Evolutionary conservation across 1,140 invertebrate genomes (phyloP).

Genomic region (Hyles vespertilio): DNA sequence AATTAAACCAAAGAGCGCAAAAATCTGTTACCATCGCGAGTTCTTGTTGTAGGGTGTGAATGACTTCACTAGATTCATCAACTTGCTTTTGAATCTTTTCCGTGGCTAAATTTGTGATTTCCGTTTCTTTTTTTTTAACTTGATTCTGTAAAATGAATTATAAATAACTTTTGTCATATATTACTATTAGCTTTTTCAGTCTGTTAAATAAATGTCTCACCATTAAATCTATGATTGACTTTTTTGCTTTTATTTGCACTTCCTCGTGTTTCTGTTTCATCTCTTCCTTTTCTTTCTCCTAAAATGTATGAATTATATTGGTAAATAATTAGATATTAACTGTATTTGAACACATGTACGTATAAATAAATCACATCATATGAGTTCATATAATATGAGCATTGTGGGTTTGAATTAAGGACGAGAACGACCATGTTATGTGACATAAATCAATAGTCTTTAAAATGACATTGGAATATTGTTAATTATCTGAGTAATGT

Average conservation of each 20-base stretch:
- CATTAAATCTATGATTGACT: slow-evolving; percentile 42
- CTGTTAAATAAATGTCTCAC: slow-evolving; percentile 20
- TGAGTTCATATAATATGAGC: too few species aligned
- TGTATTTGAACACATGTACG: too few species aligned
- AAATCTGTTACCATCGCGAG: slow-evolving; percentile 42
- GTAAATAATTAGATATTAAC: too few species aligned
- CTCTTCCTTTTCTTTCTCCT: slow-evolving; percentile 69
- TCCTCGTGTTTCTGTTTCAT: slow-evolving; percentile 64
- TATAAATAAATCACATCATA: too few species aligned
- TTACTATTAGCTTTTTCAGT: too few species aligned
- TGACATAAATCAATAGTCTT: too few species aligned
- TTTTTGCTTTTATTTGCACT: slow-evolving; percentile 43
- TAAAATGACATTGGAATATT: too few species aligned
- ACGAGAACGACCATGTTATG: too few species aligned
- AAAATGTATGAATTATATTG: slow-evolving; percentile 25
- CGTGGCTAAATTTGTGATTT: slow-evolving; percentile 49
- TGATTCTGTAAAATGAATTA: slow-evolving; percentile 24
- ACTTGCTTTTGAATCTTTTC: slow-evolving; percentile 56
- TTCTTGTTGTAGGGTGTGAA: slow-evolving; percentile 52
- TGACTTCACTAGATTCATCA: slow-evolving; percentile 55
- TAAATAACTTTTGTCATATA: too few species aligned
- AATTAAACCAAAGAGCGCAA: too few species aligned
- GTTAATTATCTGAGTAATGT: too few species aligned
- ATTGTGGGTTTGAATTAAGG: too few species aligned
- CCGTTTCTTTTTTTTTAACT: slow-evolving; percentile 45